Evolutionary conservation across 2,113 vertebrate species (phyloP), one percentile per base, ranked within the genome.

Genomic region (Pachypanchax playfairii): DNA sequence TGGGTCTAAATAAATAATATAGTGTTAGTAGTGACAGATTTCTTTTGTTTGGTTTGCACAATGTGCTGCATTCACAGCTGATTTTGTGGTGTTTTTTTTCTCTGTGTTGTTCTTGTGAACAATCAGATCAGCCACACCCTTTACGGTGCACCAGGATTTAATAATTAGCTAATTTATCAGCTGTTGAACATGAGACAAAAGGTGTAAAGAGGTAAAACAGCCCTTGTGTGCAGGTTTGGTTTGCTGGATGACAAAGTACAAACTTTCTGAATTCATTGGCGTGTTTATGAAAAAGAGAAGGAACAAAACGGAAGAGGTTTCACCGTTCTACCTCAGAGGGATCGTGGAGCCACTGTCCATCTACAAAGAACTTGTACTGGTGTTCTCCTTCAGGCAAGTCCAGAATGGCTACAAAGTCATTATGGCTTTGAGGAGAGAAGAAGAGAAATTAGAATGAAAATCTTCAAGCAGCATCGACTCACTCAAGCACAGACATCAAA

Each of bases 311-410:
- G 42, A 41, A 18, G 38, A n/a, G 5, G 33, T 3, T n/a, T 31
- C 24, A 11, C 9, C n/a, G 88, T 92, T n/a, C n/a, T n/a, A 98
- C 97, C 95, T 99, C 96, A 13, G 95, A 94, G 0, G 95, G 91
- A 77, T 99, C 97, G 35, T 99, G 95, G 48, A 97, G 91, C 97
- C 97, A 99, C 74, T 99, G 97, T 53, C 96, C 96, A n/a, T 99
- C 97, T 79, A 99, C 97, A 81, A 98, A 99, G 80, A 99, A 99
- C 79, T 99, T 99, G 87, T 99, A 99, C 79, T 99, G 97, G 76
- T 99, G 96, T 51, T 99, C 97, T 68, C 97, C 97, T 82, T 99
- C 97, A 1, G 95, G 96, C 58, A 99, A 91, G 78, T 99, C 96
- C 89, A 99, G 84, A 76, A 99, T 98, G 31, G 97, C 97, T 5